Evolutionary conservation across 2,888 invertebrate genomes (phyloP).

Genomic region (Anarsia innoxiella): DNA sequence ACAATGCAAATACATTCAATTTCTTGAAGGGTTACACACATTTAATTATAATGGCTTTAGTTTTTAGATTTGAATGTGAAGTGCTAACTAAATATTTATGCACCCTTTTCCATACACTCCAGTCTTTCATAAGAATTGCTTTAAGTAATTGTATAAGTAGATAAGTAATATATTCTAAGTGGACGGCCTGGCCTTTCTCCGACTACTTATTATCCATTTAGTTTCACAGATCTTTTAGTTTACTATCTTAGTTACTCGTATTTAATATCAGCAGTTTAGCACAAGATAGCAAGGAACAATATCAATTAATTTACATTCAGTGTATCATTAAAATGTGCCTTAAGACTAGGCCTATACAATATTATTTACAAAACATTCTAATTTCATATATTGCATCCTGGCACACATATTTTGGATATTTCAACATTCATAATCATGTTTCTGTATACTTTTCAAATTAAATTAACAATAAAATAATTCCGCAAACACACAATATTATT

Average conservation of each 20-base stretch:
- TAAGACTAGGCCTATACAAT: conserved; percentile 23
- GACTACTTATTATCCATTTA: conserved; percentile 22
- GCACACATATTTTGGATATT: conserved; percentile 5
- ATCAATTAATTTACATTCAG: not conserved
- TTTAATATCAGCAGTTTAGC: conserved; percentile 7
- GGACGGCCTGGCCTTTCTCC: conserved; percentile 65
- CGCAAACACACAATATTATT: not conserved
- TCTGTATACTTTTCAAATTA: no score
- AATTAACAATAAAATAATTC: no score
- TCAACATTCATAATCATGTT: no score
- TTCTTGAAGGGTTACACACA: conserved; percentile 25
- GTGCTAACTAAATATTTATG: conserved; percentile 15
- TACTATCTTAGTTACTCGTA: conserved; percentile 3
- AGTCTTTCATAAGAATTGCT: conserved; percentile 58
- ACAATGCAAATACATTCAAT: conserved; percentile 31
- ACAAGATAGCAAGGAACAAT: conserved; percentile 1
- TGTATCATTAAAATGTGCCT: conserved; percentile 2
- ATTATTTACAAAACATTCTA: conserved; percentile 33
- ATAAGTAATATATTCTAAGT: conserved; percentile 37
- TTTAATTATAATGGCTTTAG: conserved; percentile 32
- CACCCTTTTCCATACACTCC: conserved; percentile 37
- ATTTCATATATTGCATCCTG: conserved; percentile 2
- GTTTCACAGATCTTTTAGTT: conserved; percentile 35
- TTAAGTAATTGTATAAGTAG: conserved; percentile 24
- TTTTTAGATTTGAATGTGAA: conserved; percentile 19